These are phyloP conservation scores for Caenorhabditis panamensis DNA, from an alignment of 2,888 invertebrate species.

Conservation along the genomic window DNA sequence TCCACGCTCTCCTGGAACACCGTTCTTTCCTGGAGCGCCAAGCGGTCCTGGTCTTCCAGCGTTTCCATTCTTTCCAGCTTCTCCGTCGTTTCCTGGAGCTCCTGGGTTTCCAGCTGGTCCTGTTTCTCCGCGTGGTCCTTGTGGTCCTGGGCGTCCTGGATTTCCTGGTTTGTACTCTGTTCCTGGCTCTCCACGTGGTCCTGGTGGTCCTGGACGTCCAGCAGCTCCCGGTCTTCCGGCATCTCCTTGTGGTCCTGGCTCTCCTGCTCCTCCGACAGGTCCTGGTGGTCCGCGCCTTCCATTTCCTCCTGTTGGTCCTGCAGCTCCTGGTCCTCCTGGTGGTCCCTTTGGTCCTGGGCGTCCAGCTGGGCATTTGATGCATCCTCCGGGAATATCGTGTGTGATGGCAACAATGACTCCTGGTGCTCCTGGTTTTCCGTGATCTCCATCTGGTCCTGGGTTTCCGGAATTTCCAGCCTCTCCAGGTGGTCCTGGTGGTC, in stretches of 20 bases:
- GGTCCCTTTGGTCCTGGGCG: slow-evolving; percentile 66
- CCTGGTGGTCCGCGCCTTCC: slow-evolving; percentile 68
- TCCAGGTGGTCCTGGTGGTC: slow-evolving; percentile 75
- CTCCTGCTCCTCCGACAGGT: slow-evolving; percentile 64
- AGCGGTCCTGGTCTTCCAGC: slow-evolving; percentile 68
- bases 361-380: slow-evolving; percentile 70
- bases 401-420: slow-evolving; percentile 72
- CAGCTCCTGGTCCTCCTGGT: slow-evolving; percentile 66
- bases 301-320: slow-evolving; percentile 65
- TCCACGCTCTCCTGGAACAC: slow-evolving; percentile 64
- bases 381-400: slow-evolving; percentile 74
- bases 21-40: slow-evolving; percentile 69
- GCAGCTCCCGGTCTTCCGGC: slow-evolving; percentile 64
- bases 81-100: slow-evolving; percentile 67
- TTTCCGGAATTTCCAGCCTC: slow-evolving; percentile 67
- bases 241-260: slow-evolving; percentile 63
- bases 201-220: slow-evolving; percentile 68
- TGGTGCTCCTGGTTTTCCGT: slow-evolving; percentile 71
- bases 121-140: slow-evolving; percentile 70
- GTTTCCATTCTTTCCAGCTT: slow-evolving; percentile 67
- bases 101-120: slow-evolving; percentile 70
- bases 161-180: slow-evolving; percentile 69
- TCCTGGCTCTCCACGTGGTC: slow-evolving; percentile 70
- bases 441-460: slow-evolving; percentile 69
- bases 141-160: slow-evolving; percentile 69